Percentiles rank a stretch among this genome's conserved stretches.
phyloP scores from a whole-genome alignment of 2,113 vertebrate genomes.

The Sinosuthora webbiana region DNA sequence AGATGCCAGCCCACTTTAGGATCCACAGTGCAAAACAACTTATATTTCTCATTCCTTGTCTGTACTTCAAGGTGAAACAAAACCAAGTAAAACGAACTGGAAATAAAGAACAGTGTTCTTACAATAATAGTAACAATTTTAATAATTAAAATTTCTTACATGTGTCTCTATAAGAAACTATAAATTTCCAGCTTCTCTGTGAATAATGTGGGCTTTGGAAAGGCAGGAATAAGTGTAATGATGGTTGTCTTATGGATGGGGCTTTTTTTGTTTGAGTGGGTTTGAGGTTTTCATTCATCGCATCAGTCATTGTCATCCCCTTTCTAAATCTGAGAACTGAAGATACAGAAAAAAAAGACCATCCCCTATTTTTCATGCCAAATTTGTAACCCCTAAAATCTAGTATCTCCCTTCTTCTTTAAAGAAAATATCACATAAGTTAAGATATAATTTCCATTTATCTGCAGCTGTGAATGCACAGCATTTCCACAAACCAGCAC shows the following conservation, averaged over 20 bases:
- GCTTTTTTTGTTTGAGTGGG: neutral
- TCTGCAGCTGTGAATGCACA: neutral
- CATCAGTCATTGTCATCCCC: neutral
- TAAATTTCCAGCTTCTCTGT: neutral
- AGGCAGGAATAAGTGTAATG: neutral
- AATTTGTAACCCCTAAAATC: neutral
- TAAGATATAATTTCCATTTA: neutral
- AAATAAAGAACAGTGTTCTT: neutral
- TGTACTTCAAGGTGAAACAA: neutral
- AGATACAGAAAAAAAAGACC: neutral
- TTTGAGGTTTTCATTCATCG: neutral
- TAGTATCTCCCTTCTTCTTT: neutral
- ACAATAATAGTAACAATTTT: neutral
- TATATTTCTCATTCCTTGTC: neutral
- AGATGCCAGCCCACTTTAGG: neutral
- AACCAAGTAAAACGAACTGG: neutral
- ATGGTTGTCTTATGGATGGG: neutral
- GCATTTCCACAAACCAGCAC: neutral
- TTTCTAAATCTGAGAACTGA: neutral
- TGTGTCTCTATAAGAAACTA: neutral
- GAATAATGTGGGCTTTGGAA: neutral
- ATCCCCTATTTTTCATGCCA: neutral
- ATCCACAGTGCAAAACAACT: neutral
- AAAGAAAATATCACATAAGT: neutral
- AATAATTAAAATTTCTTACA: neutral